These are phyloP conservation scores for Athrips mouffetella DNA, from an alignment of 2,888 invertebrate species.

Conservation along the genomic window DNA sequence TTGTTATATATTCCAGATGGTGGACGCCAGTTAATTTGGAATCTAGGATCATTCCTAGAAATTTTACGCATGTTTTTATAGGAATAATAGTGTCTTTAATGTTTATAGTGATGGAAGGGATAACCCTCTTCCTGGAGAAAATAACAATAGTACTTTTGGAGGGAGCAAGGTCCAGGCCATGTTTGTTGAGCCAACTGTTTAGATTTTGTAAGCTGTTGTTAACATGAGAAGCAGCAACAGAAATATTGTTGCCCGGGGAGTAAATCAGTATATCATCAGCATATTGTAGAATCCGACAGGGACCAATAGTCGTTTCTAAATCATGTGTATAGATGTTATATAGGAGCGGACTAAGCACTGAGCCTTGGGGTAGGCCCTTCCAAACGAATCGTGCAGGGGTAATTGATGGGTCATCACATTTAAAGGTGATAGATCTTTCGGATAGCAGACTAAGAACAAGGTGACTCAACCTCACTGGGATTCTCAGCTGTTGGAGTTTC, in stretches of 20 bases:
- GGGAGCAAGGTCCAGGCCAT: not conserved
- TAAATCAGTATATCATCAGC: not conserved
- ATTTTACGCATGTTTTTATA: not conserved
- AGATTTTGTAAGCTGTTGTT: not conserved
- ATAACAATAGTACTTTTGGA: not conserved
- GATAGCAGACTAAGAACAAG: not conserved
- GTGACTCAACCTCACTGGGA: not conserved
- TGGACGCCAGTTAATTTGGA: not conserved
- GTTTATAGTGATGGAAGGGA: not conserved
- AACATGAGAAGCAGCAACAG: not conserved
- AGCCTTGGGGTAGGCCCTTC: not conserved
- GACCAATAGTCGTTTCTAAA: not conserved
- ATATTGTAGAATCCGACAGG: not conserved
- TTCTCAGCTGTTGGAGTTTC: not conserved
- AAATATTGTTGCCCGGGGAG: not conserved
- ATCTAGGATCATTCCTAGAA: not conserved
- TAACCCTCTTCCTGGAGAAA: not conserved
- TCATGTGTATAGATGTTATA: not conserved
- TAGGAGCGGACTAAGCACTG: too few species aligned
- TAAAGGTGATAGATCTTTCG: not conserved
- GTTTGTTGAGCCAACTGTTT: not conserved
- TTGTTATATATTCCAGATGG: not conserved
- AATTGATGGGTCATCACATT: not conserved
- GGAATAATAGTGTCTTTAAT: not conserved
- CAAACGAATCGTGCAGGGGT: not conserved